Base-by-base conservation (phyloP, 1,140 invertebrate species). In the Drosophila arawakana region DNA sequence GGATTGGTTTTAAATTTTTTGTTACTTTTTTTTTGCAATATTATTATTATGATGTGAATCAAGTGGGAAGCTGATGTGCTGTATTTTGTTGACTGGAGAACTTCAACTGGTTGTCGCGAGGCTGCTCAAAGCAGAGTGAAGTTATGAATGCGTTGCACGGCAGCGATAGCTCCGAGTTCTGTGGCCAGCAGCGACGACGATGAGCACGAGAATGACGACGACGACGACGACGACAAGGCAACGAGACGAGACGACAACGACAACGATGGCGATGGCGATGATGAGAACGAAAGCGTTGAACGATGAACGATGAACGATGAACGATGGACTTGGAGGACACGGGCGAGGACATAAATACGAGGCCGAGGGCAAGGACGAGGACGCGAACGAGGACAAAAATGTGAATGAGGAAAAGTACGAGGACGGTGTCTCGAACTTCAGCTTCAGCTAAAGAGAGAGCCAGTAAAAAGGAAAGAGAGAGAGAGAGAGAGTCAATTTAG, bases 91-190 rank as follows among this genome's bases (percentile, higher is more conserved):
- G 47, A 49, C 62, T 44, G 55, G 72, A 68, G 25, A 79, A 70
- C 77, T 82, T 88, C 84, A 88, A 88, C 83, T 88, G 73, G 84
- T 89, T 88, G 84, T 72, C 85, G 84, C 85, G 80, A 80, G 69
- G 77, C 74, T 81, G 74, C 72, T 67, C 60, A 63, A 46, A 76
- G 71, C 76, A 73, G 61, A 71, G 78, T 81, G 75, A 77, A 68
- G 50, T 52, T 59, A 75, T 66, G 61, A 52, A 73, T 66, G 70
- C 70, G 50, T 68, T 49, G 62, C 52, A 66, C 62, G 25, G 41
- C 58, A 65, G 58, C 58, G 25, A 13, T 49, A 65, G 55, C 50
- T 65, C 50, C 65, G 73, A 54, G 46, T 70, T 83, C 52, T 80
- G 82, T 72, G 83, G 72, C 83, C 82, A 86, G 83, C 82, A 76